Percentiles rank a stretch among this genome's conserved stretches.
Conservation (phyloP, 2,797 vertebrate species). For the Lagorchestes hirsutus region DNA sequence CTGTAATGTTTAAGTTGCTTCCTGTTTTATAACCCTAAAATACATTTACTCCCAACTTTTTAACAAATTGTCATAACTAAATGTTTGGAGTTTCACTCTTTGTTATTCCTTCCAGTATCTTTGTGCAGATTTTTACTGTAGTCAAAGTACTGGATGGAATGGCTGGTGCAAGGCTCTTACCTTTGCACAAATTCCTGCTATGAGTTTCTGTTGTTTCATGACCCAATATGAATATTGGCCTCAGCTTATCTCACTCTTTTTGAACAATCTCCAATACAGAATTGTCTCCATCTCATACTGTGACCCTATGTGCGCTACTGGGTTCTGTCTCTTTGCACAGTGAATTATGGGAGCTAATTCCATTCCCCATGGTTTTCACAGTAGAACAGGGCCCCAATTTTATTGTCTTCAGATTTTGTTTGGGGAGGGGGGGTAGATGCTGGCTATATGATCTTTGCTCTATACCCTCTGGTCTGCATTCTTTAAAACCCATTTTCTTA, state of each 20-base stretch:
- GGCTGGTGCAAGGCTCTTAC: not conserved
- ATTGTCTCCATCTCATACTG: not conserved
- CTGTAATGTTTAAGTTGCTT: not conserved
- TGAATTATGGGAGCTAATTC: not conserved
- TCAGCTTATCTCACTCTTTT: not conserved
- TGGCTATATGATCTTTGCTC: not conserved
- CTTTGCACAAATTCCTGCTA: not conserved
- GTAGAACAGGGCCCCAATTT: not conserved
- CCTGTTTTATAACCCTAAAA: not conserved
- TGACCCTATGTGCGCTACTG: not conserved
- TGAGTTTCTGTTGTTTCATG: not conserved
- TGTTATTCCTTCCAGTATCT: not conserved
- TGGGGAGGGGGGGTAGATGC: not conserved
- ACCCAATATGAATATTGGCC: not conserved
- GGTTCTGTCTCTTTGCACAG: not conserved
- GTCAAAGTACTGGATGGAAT: not conserved
- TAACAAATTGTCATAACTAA: not conserved
- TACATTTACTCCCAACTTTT: not conserved
- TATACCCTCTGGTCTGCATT: not conserved
- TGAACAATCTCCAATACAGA: not conserved
- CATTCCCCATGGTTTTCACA: not conserved
- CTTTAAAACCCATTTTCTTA: not conserved
- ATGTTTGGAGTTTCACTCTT: not conserved
- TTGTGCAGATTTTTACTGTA: not conserved
- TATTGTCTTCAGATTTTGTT: not conserved